Conservation (phyloP, 2,888 invertebrate genomes). For the Andricus curvator region DNA sequence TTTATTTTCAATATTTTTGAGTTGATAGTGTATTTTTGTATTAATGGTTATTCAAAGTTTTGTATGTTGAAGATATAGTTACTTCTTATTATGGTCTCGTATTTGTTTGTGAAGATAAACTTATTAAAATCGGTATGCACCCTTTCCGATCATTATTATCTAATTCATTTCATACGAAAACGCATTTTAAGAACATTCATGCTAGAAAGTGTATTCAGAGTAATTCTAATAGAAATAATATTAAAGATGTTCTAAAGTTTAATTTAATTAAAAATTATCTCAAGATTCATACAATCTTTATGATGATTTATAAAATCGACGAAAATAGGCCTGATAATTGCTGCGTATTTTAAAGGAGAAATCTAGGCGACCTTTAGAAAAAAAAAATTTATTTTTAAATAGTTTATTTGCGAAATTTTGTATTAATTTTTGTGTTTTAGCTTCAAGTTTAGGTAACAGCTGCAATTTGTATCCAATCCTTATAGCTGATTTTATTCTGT, state of each 20-base stretch:
- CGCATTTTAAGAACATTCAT: slow-evolving; percentile 31
- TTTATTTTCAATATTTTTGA: neutral
- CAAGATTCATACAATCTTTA: too few relatives aligned
- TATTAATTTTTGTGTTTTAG: too few relatives aligned
- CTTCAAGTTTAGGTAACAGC: too few relatives aligned
- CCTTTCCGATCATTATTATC: slow-evolving; percentile 40
- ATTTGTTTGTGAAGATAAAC: slow-evolving; percentile 44
- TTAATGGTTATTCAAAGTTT: neutral
- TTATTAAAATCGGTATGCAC: slow-evolving; percentile 35
- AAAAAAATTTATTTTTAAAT: too few relatives aligned
- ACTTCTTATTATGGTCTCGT: slow-evolving; percentile 39
- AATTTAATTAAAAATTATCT: too few relatives aligned
- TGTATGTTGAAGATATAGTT: neutral
- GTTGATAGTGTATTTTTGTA: neutral
- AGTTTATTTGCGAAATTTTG: too few relatives aligned
- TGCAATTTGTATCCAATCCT: too few relatives aligned
- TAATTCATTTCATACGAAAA: slow-evolving; percentile 41
- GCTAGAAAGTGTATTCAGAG: slow-evolving; percentile 38
- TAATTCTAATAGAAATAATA: neutral
- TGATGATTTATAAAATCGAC: too few relatives aligned
- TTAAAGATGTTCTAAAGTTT: neutral
- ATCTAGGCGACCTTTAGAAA: too few relatives aligned
- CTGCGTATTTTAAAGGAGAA: too few relatives aligned
- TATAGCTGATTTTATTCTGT: too few relatives aligned
- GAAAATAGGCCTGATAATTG: too few relatives aligned